Evolutionary conservation across 2,113 vertebrate species (phyloP).

Genomic region (Spea multiplicata): DNA sequence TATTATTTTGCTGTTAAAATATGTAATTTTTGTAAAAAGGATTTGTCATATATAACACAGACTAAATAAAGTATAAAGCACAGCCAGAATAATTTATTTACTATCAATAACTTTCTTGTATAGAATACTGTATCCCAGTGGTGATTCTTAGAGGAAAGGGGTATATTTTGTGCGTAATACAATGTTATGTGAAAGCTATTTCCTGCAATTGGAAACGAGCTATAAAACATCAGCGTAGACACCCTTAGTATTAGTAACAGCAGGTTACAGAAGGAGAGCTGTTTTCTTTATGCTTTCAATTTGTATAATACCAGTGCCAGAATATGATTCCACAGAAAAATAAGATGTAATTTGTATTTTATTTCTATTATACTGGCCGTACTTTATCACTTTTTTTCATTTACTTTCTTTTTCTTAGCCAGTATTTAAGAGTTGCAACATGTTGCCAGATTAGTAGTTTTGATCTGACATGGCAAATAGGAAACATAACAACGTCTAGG

Average conservation of each 20-base stretch:
- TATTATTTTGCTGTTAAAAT: too few relatives aligned
- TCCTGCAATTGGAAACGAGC: conserved; percentile 48
- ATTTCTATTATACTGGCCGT: conserved; percentile 1
- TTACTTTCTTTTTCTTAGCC: not conserved
- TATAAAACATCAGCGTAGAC: conserved; percentile 36
- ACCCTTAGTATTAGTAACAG: conserved; percentile 49
- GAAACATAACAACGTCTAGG: conserved; percentile 51
- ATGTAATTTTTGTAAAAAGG: too few relatives aligned
- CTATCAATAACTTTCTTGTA: conserved; percentile 24
- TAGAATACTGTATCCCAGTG: conserved; percentile 3
- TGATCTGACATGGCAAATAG: conserved; percentile 56
- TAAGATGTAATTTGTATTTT: conserved; percentile 42
- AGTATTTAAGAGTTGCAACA: conserved; percentile 41
- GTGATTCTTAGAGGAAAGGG: not conserved
- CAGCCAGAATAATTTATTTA: not conserved
- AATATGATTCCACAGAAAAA: conserved; percentile 47
- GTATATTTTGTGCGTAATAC: conserved; percentile 32
- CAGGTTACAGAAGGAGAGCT: conserved; percentile 42
- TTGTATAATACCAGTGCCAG: conserved; percentile 41
- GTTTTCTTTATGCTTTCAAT: conserved; percentile 33
- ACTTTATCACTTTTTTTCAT: conserved; percentile 48
- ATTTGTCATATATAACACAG: not conserved
- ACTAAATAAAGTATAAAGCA: not conserved
- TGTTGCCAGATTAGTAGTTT: conserved; percentile 58
- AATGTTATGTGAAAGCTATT: conserved; percentile 43